Conservation (phyloP, 2,888 invertebrate species). For the Clitarchus hookeri region DNA sequence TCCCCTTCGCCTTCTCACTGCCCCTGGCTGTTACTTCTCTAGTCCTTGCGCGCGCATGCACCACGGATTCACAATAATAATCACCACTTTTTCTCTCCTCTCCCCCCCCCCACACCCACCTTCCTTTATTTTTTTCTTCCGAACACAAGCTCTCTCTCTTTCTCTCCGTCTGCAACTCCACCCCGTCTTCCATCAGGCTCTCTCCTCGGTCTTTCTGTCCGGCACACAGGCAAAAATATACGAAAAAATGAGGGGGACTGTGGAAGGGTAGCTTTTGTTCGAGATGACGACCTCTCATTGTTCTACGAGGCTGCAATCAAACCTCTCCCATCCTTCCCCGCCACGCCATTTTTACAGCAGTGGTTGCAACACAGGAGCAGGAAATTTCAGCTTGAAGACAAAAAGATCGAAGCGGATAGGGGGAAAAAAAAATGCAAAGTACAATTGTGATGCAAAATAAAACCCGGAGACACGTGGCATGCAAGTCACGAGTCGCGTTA, state of each 20-base stretch:
- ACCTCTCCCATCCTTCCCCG: background rate
- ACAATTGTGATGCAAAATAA: background rate
- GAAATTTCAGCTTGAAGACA: constrained; percentile 2
- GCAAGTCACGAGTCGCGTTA: no score
- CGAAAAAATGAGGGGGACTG: background rate
- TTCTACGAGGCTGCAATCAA: constrained; percentile 34
- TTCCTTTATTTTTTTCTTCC: background rate
- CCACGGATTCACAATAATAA: constrained; percentile 14
- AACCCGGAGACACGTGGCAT: background rate
- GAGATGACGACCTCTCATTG: constrained; percentile 33
- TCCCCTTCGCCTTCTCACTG: background rate
- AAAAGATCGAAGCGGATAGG: background rate
- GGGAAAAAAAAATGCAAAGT: background rate
- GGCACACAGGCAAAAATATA: background rate
- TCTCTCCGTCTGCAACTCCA: background rate
- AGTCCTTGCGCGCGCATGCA: background rate
- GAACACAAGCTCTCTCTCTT: background rate
- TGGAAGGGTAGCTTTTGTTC: constrained; percentile 30
- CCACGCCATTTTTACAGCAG: background rate
- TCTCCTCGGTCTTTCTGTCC: background rate
- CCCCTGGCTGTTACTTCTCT: constrained; percentile 7
- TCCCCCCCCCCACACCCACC: no score
- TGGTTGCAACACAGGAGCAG: background rate
- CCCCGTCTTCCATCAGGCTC: background rate
- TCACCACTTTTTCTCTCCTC: background rate